Evolutionary conservation across 2,888 invertebrate genomes (phyloP), one percentile per base, ranked within the genome.

Genomic region (Anaspis maculata): DNA sequence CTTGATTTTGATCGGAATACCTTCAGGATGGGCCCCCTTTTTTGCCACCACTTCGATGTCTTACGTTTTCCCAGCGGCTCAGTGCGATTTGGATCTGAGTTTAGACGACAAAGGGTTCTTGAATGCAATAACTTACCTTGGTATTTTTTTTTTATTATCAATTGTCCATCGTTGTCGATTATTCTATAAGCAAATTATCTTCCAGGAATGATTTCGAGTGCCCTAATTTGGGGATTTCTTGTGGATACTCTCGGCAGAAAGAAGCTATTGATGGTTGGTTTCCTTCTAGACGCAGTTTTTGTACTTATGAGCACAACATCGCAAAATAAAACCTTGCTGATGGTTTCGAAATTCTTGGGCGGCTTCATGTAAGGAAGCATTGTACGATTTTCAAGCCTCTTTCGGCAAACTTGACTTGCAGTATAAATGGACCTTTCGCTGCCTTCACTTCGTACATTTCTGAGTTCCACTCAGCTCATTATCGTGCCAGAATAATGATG

Each of bases 281-380:
- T 77, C 53, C 54, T 81, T 27, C 52, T 71, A 9, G 73, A 82
- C 16, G 74, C 72, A 0, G 44, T 79, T 21, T 73, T 78, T 44
- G 79, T 79, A 25, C 48, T 81, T 14, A 53, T 73, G 2, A 73
- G 76, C 7, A 73, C 76, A 2, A 56, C 79, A 39, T 75, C 79
- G 37, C 78, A 78, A 47, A 76, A 70, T 48, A 80, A 76, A 51
- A 64, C 71, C 34, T 69, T 76, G 67, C 66, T 84, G 25, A 67
- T 82, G 19, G 57, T 74, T n/a, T 73, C 80, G n/a, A 80, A 83
- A 58, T 83, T 79, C 56, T 59, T 79, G 22, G 77, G 78, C 32
- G 87, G 87, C 2, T 74, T 85, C 42, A 69, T 83, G 86, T 86
- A 58, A n/a, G n/a, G n/a, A n/a, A n/a, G n/a, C n/a, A n/a, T n/a